Percentiles rank a stretch among this genome's conserved stretches.
These are phyloP conservation scores for Druon quercuslanigerum DNA, from an alignment of 1,140 invertebrate species.

Conservation along the genomic window DNA sequence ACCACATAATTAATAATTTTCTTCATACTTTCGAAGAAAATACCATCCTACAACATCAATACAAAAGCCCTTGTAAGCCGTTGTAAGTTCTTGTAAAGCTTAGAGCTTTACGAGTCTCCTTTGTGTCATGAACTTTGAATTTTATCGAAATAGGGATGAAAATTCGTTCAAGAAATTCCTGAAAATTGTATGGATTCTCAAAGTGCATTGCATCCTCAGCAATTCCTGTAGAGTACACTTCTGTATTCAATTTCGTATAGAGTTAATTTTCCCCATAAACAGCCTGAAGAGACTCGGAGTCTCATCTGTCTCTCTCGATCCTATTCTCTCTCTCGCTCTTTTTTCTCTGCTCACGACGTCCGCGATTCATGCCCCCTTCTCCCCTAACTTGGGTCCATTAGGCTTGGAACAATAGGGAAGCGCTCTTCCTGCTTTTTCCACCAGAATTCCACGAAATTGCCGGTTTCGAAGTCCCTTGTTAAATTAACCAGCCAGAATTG, in stretches of 20 bases:
- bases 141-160: not conserved
- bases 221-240: not conserved
- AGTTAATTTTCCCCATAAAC: constrained; percentile 7
- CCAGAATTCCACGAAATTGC: constrained; percentile 19
- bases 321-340: not conserved
- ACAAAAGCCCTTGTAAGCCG: too few species aligned
- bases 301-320: not conserved
- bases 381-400: constrained; percentile 16
- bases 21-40: too few species aligned
- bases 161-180: not conserved
- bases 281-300: not conserved
- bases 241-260: constrained; percentile 3
- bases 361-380: not conserved
- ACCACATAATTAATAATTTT: too few species aligned
- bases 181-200: not conserved
- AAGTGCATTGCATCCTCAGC: not conserved
- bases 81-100: too few species aligned
- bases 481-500: constrained; percentile 29
- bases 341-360: not conserved
- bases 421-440: constrained; percentile 16
- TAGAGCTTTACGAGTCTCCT: not conserved
- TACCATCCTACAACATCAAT: too few species aligned
- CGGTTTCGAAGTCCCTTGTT: constrained; percentile 25
- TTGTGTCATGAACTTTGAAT: constrained; percentile 18
- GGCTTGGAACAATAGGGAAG: constrained; percentile 15